These are phyloP conservation scores for Campoplex nolae DNA, from an alignment of 2,888 invertebrate genomes.

Conservation along the genomic window DNA sequence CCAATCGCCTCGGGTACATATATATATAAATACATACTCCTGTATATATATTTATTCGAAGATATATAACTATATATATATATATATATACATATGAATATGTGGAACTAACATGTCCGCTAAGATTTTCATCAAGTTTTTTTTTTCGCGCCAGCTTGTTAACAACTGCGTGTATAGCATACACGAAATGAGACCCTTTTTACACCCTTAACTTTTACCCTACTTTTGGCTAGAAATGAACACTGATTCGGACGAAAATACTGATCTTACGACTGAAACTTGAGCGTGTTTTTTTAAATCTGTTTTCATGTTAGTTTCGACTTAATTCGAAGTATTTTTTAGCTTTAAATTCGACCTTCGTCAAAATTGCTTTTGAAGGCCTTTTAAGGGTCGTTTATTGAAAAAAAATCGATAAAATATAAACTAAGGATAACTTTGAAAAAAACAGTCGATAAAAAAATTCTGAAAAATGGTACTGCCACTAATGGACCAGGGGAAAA, in stretches of 20 bases:
- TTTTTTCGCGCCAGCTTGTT: background rate
- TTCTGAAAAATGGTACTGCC: background rate
- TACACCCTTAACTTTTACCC: background rate
- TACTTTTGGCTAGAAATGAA: background rate
- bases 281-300: too few relatives aligned
- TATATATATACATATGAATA: background rate
- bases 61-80: background rate
- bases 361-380: background rate
- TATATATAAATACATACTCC: background rate
- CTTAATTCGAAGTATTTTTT: background rate
- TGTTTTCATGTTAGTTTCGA: too few relatives aligned
- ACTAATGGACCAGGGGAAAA: background rate
- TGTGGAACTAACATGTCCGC: background rate
- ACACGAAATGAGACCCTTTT: background rate
- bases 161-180: background rate
- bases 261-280: too few relatives aligned
- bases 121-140: constrained; percentile 6
- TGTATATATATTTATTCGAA: background rate
- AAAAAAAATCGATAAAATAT: background rate
- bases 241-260: background rate
- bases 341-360: background rate
- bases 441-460: background rate
- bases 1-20: constrained; percentile 41
- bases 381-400: background rate
- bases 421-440: background rate